Percentiles rank a stretch among this genome's conserved stretches.
These are phyloP conservation scores for Aethes cnicana DNA, from an alignment of 2,888 invertebrate genomes.

Conservation along the genomic window DNA sequence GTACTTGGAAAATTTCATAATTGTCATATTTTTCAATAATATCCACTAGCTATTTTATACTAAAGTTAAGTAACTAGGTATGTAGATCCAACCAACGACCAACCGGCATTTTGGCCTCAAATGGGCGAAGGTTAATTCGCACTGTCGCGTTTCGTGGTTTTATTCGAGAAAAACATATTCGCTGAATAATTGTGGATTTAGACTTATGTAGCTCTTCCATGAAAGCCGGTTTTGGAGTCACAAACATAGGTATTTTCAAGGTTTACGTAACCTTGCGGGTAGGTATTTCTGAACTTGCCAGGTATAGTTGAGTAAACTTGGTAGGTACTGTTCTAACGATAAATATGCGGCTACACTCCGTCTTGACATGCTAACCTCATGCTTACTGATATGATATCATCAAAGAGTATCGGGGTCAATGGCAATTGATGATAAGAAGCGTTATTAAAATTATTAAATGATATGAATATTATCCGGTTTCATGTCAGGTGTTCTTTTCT, in stretches of 20 bases:
- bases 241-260: constrained; percentile 49
- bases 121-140: background rate
- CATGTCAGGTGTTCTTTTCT: too few relatives aligned
- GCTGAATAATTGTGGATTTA: too few relatives aligned
- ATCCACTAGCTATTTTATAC: too few relatives aligned
- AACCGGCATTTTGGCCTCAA: constrained; percentile 10
- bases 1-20: too few relatives aligned
- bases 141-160: background rate
- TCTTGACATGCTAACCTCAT: constrained; percentile 34
- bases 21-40: too few relatives aligned
- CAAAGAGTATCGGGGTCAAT: constrained; percentile 19
- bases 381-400: constrained; percentile 25
- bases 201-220: too few relatives aligned
- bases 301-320: too few relatives aligned
- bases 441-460: background rate
- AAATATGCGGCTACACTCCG: too few relatives aligned
- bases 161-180: background rate
- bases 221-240: constrained; percentile 36
- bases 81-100: background rate
- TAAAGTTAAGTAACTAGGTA: too few relatives aligned
- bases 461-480: too few relatives aligned
- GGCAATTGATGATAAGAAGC: constrained; percentile 3
- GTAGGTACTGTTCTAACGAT: too few relatives aligned
- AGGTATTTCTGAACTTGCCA: too few relatives aligned
- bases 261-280: constrained; percentile 38